phyloP scores from a whole-genome alignment of 1,140 invertebrate genomes.

The Pseudomyrmex pallidus region DNA sequence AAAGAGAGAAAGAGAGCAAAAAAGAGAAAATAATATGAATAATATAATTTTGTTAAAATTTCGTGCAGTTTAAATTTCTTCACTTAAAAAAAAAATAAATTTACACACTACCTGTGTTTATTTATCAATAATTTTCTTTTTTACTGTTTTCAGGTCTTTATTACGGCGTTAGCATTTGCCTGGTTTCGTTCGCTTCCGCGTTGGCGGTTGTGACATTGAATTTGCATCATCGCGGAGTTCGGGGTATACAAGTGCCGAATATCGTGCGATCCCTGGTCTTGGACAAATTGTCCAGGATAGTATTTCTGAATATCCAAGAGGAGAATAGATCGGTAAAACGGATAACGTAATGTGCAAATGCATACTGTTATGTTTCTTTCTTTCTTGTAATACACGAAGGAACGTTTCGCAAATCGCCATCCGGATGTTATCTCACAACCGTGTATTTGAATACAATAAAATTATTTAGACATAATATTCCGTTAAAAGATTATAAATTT shows the following conservation, averaged over 20 bases:
- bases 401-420: not conserved
- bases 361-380: not conserved
- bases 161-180: slow-evolving; percentile 96
- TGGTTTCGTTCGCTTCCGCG: slow-evolving; percentile 95
- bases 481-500: no score
- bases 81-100: not conserved
- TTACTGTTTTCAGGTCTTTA: slow-evolving; percentile 89
- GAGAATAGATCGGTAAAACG: slow-evolving; percentile 69
- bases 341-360: slow-evolving; percentile 49
- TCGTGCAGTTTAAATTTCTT: no score
- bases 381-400: slow-evolving; percentile 15
- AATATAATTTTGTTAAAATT: no score
- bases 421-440: not conserved
- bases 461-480: slow-evolving; percentile 13
- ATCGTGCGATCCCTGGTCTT: slow-evolving; percentile 89
- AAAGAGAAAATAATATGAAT: not conserved
- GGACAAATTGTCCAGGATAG: slow-evolving; percentile 87
- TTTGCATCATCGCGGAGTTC: slow-evolving; percentile 93
- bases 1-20: slow-evolving; percentile 12
- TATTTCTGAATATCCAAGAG: slow-evolving; percentile 85
- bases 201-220: slow-evolving; percentile 94
- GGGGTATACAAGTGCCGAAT: slow-evolving; percentile 91
- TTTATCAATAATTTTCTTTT: not conserved
- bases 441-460: slow-evolving; percentile 32
- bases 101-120: not conserved